phyloP scores from a whole-genome alignment of 1,140 invertebrate genomes.

The Wasmannia auropunctata region DNA sequence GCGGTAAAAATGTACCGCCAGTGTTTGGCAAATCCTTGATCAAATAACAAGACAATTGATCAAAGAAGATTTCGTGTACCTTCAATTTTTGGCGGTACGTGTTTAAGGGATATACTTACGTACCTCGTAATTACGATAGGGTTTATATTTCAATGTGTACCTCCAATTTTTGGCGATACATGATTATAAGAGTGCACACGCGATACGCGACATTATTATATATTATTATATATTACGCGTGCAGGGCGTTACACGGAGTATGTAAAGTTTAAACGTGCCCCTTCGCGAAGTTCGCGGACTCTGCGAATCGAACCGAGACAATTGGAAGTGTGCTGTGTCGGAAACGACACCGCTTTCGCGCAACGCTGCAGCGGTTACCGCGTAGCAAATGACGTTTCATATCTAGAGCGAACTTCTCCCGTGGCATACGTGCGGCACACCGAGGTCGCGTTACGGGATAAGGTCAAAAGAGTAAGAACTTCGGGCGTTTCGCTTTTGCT shows the following conservation, averaged over 20 bases:
- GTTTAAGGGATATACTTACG: too few species aligned
- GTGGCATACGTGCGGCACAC: background rate
- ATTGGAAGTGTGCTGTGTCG: background rate
- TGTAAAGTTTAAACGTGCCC: background rate
- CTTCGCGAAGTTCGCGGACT: background rate
- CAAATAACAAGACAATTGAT: too few species aligned
- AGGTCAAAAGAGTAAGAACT: background rate
- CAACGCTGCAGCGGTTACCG: background rate
- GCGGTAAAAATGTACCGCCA: too few species aligned
- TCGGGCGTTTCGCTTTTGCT: background rate
- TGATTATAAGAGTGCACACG: too few species aligned
- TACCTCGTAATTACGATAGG: too few species aligned
- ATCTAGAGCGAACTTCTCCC: background rate
- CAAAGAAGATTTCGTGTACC: too few species aligned
- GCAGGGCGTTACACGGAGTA: conserved; percentile 9
- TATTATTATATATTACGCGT: background rate
- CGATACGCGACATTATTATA: conserved; percentile 27
- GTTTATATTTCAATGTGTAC: too few species aligned
- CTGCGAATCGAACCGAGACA: background rate
- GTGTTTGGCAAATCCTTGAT: too few species aligned
- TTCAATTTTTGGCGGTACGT: too few species aligned
- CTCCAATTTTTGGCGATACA: too few species aligned
- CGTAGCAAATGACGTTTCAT: background rate
- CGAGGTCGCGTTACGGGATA: background rate
- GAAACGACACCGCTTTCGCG: background rate